Base-by-base conservation (phyloP, 2,888 invertebrate genomes). In the Brenthis hecate region DNA sequence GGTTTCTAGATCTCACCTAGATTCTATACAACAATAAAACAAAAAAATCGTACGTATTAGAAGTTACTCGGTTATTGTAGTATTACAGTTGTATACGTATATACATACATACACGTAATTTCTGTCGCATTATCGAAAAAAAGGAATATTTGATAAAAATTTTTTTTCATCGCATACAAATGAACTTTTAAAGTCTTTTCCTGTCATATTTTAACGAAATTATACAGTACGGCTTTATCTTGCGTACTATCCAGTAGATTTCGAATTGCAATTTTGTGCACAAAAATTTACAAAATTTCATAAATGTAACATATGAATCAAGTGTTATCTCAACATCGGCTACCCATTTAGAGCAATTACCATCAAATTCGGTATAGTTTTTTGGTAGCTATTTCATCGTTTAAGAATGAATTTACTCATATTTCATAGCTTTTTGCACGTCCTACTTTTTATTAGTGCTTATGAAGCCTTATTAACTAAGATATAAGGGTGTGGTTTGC, bases 381-480 rank as follows among this genome's bases (percentile, higher is more conserved):
- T 72, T 75, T 69, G 56, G 60, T 57, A 65, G 54, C 69, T 75
- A 60, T 73, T 72, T 72, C 69, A 72, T 74, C 72, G 72, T 74
- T 75, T 73, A 75, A 56, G 65, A 70, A 68, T 61, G 65, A 70
- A 66, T 70, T 69, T 60, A 68, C 50, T 69, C 71, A 66, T 73
- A 73, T 68, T 74, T 77, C 75, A 77, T 74, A 71, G 66, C 61
- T 75, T 75, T 74, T 75, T 76, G 66, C 62, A 51, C 60, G n/a
- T 68, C 54, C 56, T n/a, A 36, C 32, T 32, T 58, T 28, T 53
- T 56, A 28, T 19, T 47, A 53, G n/a, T 14, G 14, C 13, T 43
- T 14, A n/a, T 19, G 55, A 62, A 50, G 51, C 63, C 55, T 66
- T 66, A 73, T 72, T 66, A 1, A 8, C 14, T 19, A 54, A 6